phyloP scores from a whole-genome alignment of 2,113 vertebrate genomes.

The Cyanoderma ruficeps region DNA sequence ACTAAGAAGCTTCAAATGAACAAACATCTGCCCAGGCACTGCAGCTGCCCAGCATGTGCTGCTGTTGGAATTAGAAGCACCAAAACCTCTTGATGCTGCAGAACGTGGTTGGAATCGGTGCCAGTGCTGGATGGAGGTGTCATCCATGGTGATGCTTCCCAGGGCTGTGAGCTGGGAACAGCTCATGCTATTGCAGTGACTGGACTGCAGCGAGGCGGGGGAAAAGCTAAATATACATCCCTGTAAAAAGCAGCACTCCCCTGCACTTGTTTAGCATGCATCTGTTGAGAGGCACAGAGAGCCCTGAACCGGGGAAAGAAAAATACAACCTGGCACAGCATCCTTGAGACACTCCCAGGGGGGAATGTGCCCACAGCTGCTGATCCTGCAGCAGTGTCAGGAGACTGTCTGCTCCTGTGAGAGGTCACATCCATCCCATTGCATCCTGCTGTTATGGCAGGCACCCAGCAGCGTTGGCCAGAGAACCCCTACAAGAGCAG shows the following conservation, averaged over 20 bases:
- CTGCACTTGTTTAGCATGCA: not conserved
- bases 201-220: not conserved
- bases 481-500: not conserved
- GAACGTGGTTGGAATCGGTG: rapidly evolving
- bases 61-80: not conserved
- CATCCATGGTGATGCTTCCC: not conserved
- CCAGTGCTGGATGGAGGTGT: not conserved
- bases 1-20: not conserved
- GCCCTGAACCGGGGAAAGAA: not conserved
- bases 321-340: not conserved
- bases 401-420: not conserved
- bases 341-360: not conserved
- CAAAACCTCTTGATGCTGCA: not conserved
- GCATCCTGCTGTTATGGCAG: not conserved
- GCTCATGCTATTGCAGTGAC: not conserved
- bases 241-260: constrained; percentile 4
- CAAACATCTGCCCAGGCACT: not conserved
- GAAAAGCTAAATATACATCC: not conserved
- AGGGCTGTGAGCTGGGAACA: not conserved
- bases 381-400: not conserved
- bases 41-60: not conserved
- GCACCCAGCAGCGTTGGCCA: not conserved
- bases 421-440: not conserved
- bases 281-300: not conserved
- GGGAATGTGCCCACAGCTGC: not conserved